Evolutionary conservation across 2,797 vertebrate species (phyloP).

Genomic region (Dipus sagitta): DNA sequence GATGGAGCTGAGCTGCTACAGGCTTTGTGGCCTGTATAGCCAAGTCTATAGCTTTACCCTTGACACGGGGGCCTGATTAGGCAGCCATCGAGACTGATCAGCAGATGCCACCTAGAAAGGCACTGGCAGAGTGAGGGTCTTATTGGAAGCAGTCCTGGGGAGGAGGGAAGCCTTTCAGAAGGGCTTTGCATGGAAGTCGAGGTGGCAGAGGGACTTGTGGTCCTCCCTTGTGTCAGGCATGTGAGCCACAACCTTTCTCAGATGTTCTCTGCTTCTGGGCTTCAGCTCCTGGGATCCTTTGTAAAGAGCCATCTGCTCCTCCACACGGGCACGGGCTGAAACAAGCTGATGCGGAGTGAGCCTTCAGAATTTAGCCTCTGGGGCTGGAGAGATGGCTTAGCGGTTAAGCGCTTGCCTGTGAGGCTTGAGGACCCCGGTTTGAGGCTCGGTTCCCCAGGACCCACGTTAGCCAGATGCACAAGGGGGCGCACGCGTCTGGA

Average conservation of each 20-base stretch:
- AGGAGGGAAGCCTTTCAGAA: not conserved
- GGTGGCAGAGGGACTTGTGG: not conserved
- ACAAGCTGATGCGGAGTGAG: conserved; percentile 30
- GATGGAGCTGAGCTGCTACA: not conserved
- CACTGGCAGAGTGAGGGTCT: too few relatives aligned
- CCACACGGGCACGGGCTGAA: not conserved
- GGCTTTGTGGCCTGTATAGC: not conserved
- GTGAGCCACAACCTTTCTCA: not conserved
- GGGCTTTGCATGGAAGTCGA: not conserved
- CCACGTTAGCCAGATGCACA: too few relatives aligned
- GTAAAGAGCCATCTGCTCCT: not conserved
- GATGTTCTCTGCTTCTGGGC: not conserved
- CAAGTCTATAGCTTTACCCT: not conserved
- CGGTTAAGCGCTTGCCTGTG: too few relatives aligned
- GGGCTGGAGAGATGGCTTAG: too few relatives aligned
- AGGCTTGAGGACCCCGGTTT: too few relatives aligned
- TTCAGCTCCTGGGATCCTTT: not conserved
- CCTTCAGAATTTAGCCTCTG: not conserved
- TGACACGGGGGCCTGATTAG: not conserved
- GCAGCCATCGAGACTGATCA: not conserved
- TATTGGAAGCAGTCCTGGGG: too few relatives aligned
- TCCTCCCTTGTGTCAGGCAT: fast-evolving
- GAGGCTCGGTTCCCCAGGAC: too few relatives aligned
- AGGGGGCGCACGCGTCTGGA: too few relatives aligned
- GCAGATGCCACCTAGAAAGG: not conserved